Percentiles rank a stretch among this genome's conserved stretches.
Evolutionary conservation across 1,140 invertebrate species (phyloP).

Genomic region (Drosophila athabasca): DNA sequence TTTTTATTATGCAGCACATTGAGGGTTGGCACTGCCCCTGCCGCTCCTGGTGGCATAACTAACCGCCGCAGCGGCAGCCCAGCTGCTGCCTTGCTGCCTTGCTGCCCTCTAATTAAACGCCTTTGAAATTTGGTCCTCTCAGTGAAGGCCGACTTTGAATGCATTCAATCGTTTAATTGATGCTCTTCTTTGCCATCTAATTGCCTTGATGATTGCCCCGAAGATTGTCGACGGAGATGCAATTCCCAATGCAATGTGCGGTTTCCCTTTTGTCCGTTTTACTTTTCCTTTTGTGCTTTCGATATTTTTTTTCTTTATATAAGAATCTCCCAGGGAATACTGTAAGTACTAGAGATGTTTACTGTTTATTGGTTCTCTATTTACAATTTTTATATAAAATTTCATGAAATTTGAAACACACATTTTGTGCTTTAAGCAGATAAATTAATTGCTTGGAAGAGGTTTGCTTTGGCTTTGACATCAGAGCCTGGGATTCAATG

Average conservation of each 20-base stretch:
- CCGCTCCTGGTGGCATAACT: slow-evolving; percentile 20
- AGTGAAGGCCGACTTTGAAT: slow-evolving; percentile 25
- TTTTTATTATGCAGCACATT: slow-evolving; percentile 40
- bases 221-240: slow-evolving; percentile 7
- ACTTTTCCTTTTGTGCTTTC: neutral
- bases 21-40: neutral
- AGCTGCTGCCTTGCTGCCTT: slow-evolving; percentile 7
- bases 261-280: neutral
- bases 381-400: too few relatives aligned
- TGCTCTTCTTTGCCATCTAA: slow-evolving; percentile 26
- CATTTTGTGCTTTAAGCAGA: too few relatives aligned
- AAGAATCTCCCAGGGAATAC: too few relatives aligned
- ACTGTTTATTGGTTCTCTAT: too few relatives aligned
- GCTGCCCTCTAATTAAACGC: slow-evolving; percentile 46
- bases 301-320: too few relatives aligned
- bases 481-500: slow-evolving; percentile 2
- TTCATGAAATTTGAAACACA: too few relatives aligned
- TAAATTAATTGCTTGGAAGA: slow-evolving; percentile 12
- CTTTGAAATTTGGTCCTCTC: slow-evolving; percentile 33
- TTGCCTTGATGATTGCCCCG: slow-evolving; percentile 11
- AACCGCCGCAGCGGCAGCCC: slow-evolving; percentile 30
- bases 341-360: too few relatives aligned
- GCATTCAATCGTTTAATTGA: slow-evolving; percentile 39
- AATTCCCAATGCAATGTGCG: slow-evolving; percentile 11
- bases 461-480: slow-evolving; percentile 2